phyloP scores from a whole-genome alignment of 2,113 vertebrate species.

The Pachypanchax playfairii region DNA sequence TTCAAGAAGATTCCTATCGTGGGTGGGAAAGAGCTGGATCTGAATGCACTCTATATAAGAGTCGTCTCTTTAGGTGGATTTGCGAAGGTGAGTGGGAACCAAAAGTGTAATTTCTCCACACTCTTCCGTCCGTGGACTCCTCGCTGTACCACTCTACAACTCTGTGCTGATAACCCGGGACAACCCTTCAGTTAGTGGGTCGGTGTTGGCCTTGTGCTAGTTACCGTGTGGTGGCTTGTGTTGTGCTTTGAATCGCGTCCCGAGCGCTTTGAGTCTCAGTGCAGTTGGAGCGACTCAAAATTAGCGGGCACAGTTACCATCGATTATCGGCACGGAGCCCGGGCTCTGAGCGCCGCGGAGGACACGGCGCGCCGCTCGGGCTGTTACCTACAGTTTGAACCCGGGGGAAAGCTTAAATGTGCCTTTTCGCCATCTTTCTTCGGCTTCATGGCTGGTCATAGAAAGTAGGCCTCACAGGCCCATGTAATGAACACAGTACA shows the following conservation, averaged over 20 bases:
- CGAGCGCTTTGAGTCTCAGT: conserved; percentile 75
- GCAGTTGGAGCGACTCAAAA: conserved; percentile 94
- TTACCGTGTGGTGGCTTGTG: conserved; percentile 80
- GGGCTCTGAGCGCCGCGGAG: conserved; percentile 80
- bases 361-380: conserved; percentile 70
- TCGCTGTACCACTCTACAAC: conserved; percentile 78
- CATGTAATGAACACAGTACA: conserved; percentile 68
- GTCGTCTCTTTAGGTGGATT: conserved; percentile 99
- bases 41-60: conserved; percentile 96
- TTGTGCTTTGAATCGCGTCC: conserved; percentile 74
- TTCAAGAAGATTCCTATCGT: conserved; percentile 98
- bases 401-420: conserved; percentile 84
- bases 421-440: conserved; percentile 93
- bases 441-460: conserved; percentile 89
- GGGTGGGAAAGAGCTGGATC: conserved; percentile 98
- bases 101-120: conserved; percentile 81
- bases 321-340: conserved; percentile 89
- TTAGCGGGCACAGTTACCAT: conserved; percentile 95
- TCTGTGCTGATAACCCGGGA: conserved; percentile 59
- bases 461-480: conserved; percentile 96
- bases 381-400: conserved; percentile 56
- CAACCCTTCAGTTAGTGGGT: conserved; percentile 52
- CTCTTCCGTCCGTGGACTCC: conserved; percentile 68
- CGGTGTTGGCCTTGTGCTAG: conserved; percentile 88
- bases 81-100: conserved; percentile 96